Base-by-base conservation (phyloP, 1,140 invertebrate species). In the Probaryconus sp. region DNA sequence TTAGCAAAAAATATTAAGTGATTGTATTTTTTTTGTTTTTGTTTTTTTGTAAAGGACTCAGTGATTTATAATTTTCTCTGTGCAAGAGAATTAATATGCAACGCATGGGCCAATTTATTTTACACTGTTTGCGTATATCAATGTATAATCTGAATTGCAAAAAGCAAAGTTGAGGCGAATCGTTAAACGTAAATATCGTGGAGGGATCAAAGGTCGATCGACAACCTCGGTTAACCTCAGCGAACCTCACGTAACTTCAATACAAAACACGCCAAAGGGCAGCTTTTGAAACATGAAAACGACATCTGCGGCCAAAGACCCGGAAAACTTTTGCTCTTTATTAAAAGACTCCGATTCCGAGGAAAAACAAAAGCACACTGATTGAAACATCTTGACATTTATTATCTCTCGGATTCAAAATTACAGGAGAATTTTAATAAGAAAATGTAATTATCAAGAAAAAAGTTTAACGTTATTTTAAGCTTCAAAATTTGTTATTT, bases 161-260 rank as follows among this genome's bases (percentile, higher is more conserved):
- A 40, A 20, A 11, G 11, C 20, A 38, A 40, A 40, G 9, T 26
- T 18, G 3, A 24, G 2, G 11, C 4, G 3, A 18, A 40, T 53
- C 50, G 35, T 17, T 35, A 24, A 43, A 37, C 37, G 26, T 33
- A 56, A 33, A 43, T 56, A 33, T 43, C 17, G 21, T n/a, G 10
- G 13, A 6, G 16, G 24, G 56, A 38, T 47, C 56, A 60, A 48
- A 60, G 31, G 33, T 60, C 42, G 33, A 60, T 60, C 20, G 28
- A 28, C 31, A 48, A 28, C 42, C 21, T 17, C 5, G 33, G 43
- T 38, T 47, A 60, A 60, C 43, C 56, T 60, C 31, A 38, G 21
- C 10, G 37, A 60, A 60, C 43, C 56, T 48, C 31, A 20, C 14
- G 42, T 60, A 60, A 60, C 31, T 43, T 47, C 14, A 28, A 3